phyloP scores from a whole-genome alignment of 92 coral and sea anemone species.

The Porites cylindrica region DNA sequence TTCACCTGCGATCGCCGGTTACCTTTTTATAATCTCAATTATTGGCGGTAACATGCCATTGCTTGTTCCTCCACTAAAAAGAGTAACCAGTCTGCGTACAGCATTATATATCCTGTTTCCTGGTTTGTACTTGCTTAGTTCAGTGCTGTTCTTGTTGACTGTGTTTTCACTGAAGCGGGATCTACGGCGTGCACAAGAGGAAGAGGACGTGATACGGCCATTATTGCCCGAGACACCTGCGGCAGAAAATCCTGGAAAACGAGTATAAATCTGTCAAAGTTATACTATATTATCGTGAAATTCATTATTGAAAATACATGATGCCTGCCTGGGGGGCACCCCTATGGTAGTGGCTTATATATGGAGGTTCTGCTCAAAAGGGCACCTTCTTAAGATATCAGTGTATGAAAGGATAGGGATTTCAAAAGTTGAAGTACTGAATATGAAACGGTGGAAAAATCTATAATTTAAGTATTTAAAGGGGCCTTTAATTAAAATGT shows the following conservation, averaged over 20 bases:
- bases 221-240: constrained; percentile 65
- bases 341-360: no score
- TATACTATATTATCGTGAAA: background rate
- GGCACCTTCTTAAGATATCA: no score
- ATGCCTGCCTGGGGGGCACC: no score
- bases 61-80: constrained; percentile 85
- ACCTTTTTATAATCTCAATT: constrained; percentile 87
- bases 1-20: constrained; percentile 88
- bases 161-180: constrained; percentile 91
- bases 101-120: constrained; percentile 91
- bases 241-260: background rate
- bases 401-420: no score
- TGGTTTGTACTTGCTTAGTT: constrained; percentile 90
- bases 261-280: background rate
- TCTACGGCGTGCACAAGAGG: constrained; percentile 50
- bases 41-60: constrained; percentile 96
- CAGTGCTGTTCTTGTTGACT: constrained; percentile 88
- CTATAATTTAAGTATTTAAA: no score
- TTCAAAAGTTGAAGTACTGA: no score
- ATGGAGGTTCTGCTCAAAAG: no score
- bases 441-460: no score
- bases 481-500: no score
- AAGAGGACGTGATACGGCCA: constrained; percentile 67
- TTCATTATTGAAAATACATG: background rate
- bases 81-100: constrained; percentile 79